Conservation (phyloP, 2,797 vertebrate species). For the Eidolon dupreanum region DNA sequence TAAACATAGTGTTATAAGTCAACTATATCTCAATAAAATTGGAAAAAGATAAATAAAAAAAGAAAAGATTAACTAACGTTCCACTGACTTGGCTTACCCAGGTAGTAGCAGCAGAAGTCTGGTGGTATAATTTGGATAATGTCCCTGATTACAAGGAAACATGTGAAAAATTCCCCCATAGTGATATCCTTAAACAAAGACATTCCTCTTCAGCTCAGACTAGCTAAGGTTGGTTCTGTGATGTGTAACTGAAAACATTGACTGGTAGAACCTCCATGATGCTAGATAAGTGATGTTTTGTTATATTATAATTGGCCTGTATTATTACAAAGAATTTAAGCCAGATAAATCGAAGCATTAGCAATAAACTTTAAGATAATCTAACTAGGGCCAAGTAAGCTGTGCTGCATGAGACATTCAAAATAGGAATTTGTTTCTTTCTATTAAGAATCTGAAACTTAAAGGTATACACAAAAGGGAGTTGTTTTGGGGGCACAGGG, state of each 20-base stretch:
- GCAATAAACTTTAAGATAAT: background rate
- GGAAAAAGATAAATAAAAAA: background rate
- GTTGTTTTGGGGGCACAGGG: background rate
- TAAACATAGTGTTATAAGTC: background rate
- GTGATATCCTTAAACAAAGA: background rate
- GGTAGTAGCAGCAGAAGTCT: background rate
- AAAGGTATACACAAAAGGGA: background rate
- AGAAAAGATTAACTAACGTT: background rate
- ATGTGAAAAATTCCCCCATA: background rate
- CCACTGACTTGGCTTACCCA: background rate
- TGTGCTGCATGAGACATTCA: background rate
- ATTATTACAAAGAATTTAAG: constrained; percentile 36
- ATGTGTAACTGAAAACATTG: background rate
- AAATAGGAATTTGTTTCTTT: constrained; percentile 1
- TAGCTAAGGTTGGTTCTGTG: background rate
- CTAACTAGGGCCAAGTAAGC: background rate
- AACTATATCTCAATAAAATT: background rate
- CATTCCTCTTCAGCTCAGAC: background rate
- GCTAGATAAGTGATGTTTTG: background rate
- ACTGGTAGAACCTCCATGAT: background rate
- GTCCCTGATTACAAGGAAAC: background rate
- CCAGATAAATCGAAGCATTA: background rate
- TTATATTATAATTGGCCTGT: background rate
- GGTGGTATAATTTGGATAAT: background rate
- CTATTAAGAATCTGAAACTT: background rate